phyloP scores from a whole-genome alignment of 2,888 invertebrate species.

The Ophraella communa region DNA sequence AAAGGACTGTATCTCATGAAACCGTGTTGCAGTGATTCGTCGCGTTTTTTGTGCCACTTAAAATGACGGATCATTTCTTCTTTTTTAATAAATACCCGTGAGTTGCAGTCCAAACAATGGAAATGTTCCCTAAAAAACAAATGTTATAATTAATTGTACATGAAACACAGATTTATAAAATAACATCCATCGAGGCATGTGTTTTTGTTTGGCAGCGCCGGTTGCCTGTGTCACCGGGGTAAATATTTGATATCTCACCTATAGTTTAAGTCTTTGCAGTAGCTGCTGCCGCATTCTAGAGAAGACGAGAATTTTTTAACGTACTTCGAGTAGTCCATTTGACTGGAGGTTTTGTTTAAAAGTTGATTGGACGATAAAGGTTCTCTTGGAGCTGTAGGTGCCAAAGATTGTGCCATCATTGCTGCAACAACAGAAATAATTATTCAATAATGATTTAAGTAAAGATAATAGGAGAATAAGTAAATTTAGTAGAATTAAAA shows the following conservation, averaged over 20 bases:
- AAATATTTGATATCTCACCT: constrained; percentile 53
- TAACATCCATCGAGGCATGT: too few relatives aligned
- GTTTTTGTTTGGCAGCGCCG: too few relatives aligned
- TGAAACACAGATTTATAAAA: too few relatives aligned
- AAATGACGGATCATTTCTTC: constrained; percentile 99
- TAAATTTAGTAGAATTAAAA: too few relatives aligned
- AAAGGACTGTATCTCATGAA: constrained; percentile 88
- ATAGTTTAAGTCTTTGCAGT: constrained; percentile 88
- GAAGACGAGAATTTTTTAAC: constrained; percentile 84
- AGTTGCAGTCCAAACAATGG: constrained; percentile 83
- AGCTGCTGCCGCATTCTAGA: constrained; percentile 81
- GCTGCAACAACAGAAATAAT: too few relatives aligned
- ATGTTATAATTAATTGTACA: too few relatives aligned
- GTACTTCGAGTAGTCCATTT: constrained; percentile 87
- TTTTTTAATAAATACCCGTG: constrained; percentile 92
- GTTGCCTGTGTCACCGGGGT: not conserved
- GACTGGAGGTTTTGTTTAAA: constrained; percentile 68
- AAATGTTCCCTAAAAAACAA: constrained; percentile 80
- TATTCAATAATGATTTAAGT: too few relatives aligned
- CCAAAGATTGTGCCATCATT: constrained; percentile 63
- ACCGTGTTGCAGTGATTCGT: constrained; percentile 94
- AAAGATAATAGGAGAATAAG: too few relatives aligned
- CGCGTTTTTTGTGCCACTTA: constrained; percentile 99
- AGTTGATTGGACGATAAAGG: constrained; percentile 63
- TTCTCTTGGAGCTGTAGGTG: constrained; percentile 57